Conservation (phyloP, 2,797 vertebrate species). For the Liasis olivaceus region DNA sequence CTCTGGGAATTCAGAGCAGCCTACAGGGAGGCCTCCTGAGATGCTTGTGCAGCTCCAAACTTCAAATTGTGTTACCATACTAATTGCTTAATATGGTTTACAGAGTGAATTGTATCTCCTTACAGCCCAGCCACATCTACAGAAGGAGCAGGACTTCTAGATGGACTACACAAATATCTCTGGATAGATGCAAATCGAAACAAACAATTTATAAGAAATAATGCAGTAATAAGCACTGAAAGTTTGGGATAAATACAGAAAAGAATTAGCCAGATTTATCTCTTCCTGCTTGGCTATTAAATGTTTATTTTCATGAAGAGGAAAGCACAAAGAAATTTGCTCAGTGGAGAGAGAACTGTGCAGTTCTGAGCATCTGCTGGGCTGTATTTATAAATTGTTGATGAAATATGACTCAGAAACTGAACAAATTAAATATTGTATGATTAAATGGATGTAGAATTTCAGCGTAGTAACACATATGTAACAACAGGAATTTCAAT, state of each 20-base stretch:
- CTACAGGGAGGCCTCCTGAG: neutral
- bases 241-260: neutral
- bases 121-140: neutral
- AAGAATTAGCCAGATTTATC: neutral
- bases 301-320: neutral
- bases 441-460: neutral
- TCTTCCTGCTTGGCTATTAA: neutral
- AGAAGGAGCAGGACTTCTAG: neutral
- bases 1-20: neutral
- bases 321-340: neutral
- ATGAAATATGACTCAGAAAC: neutral
- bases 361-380: neutral
- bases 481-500: neutral
- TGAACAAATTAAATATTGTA: neutral
- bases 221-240: neutral
- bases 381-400: neutral
- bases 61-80: neutral
- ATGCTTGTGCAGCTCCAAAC: neutral
- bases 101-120: neutral
- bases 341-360: neutral
- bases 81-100: neutral
- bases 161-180: neutral
- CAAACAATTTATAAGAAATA: neutral
- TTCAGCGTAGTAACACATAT: neutral
- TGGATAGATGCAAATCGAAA: neutral